A percentile compares a stretch with the other conserved stretches of the same genome.
Evolutionary conservation across 2,797 vertebrate genomes (phyloP).

Genomic region (Neostethus bicornis): DNA sequence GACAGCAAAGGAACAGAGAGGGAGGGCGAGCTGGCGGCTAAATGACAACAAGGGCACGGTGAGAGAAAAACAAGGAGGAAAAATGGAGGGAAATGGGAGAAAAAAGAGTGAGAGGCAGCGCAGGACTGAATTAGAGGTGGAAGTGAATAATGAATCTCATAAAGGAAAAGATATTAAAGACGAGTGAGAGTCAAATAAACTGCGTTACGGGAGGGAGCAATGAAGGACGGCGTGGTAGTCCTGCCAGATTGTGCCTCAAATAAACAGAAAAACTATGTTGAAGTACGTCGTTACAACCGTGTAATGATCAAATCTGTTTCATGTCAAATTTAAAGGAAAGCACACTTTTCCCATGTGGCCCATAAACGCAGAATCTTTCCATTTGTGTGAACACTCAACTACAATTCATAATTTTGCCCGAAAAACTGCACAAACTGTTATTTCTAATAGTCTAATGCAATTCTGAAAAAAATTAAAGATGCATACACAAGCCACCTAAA

Average conservation of each 20-base stretch:
- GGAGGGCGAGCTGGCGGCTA: constrained; percentile 24
- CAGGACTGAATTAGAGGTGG: constrained; percentile 55
- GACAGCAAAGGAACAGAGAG: constrained; percentile 25
- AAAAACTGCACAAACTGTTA: no score
- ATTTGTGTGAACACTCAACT: no score
- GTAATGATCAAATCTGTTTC: constrained; percentile 51
- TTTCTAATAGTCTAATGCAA: no score
- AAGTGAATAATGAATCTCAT: constrained; percentile 70
- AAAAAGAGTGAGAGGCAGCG: constrained; percentile 29
- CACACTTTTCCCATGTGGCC: constrained; percentile 32
- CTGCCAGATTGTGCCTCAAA: constrained; percentile 29
- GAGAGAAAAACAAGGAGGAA: constrained; percentile 60
- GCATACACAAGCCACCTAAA: no score
- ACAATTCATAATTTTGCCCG: no score
- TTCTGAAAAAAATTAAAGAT: no score
- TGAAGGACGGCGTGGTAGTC: constrained; percentile 66
- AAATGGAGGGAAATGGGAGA: constrained; percentile 21
- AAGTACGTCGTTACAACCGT: constrained; percentile 44
- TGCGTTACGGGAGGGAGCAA: constrained; percentile 54
- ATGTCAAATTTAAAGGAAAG: constrained; percentile 42
- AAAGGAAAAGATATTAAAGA: constrained; percentile 67
- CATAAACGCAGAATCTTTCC: constrained; percentile 25
- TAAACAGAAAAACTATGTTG: constrained; percentile 51
- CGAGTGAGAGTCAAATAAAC: constrained; percentile 67
- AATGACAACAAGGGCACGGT: constrained; percentile 64